Conservation (phyloP, 2,888 invertebrate genomes). For the Neocrepidodera transversa region DNA sequence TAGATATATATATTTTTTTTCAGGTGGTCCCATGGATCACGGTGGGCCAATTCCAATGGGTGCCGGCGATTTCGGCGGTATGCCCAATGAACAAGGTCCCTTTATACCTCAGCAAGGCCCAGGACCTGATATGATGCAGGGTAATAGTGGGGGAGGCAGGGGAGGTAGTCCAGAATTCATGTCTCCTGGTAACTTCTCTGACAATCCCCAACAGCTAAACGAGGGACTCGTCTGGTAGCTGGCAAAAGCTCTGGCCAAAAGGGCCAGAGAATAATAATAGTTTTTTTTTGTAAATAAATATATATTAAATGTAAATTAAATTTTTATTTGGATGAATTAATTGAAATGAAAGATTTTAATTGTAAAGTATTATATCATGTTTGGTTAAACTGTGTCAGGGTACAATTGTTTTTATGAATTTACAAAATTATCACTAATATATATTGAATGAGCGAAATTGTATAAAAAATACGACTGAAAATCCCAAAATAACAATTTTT, state of each 20-base stretch:
- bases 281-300: conserved; percentile 31
- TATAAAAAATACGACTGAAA: no score
- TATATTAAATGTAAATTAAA: conserved; percentile 20
- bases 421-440: no score
- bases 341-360: neutral
- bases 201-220: conserved; percentile 76
- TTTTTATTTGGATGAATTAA: neutral
- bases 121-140: conserved; percentile 70
- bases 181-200: conserved; percentile 68
- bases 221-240: conserved; percentile 79
- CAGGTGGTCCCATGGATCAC: conserved; percentile 77
- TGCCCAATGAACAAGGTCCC: conserved; percentile 69
- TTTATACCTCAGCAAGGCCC: conserved; percentile 64
- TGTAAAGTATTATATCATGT: neutral
- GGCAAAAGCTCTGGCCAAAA: conserved; percentile 61
- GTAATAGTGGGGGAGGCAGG: conserved; percentile 70
- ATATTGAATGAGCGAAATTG: no score
- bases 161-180: conserved; percentile 81
- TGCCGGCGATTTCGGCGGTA: conserved; percentile 81
- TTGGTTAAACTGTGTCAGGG: neutral
- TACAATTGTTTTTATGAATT: neutral
- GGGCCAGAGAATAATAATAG: conserved; percentile 57
- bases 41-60: conserved; percentile 71
- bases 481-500: no score
- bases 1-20: conserved; percentile 39